Base-by-base conservation (phyloP, 2,113 vertebrate genomes). In the Setophaga petechia region DNA sequence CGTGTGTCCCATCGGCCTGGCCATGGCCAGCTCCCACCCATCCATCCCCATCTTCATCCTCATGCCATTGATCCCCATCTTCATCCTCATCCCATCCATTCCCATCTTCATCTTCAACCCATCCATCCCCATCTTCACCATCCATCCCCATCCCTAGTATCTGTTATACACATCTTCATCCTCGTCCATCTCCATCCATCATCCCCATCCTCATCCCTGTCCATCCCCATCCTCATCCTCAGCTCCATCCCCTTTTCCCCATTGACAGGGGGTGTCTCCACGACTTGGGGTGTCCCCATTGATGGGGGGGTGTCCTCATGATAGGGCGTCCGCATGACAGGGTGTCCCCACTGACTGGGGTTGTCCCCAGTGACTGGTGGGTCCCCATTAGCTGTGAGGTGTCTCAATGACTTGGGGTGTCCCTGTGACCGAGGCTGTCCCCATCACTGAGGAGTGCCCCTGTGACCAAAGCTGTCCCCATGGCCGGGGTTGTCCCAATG, bases 1-100 rank as follows among this genome's bases (percentile, higher is more conserved):
- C 3, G 4, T 9, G 33, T 58, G 54, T 46, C 24, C 24, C 54
- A 22, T 35, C 1, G 3, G 10, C 41, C 31, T 0, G 19, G 41
- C 71, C 18, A 7, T 44, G 54, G 14, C 41, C 41, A 16, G 41
- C 24, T 74, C 19, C 41, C 28, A 28, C 33, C 20, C 8, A 16
- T 39, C 27, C 25, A 14, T 51, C 67, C 19, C 27, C 19, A 28
- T 10, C 61, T 4, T 13, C 16, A 23, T 35, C 18, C 3, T 47
- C 46, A 46, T 22, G 4, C 46, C 5, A 22, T 47, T 21, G 11
- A 47, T 47, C 46, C 46, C 46, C 62, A 63, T 21, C 39, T 11
- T 19, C 11, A 22, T n/a, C 23, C 8, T 44, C 43, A 44, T 18
- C 43, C 43, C 16, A 19, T 44, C 44, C 18, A 44, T 44, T 17